Evolutionary conservation across 2,113 vertebrate species (phyloP).

Genomic region (Heloderma charlesbogerti): DNA sequence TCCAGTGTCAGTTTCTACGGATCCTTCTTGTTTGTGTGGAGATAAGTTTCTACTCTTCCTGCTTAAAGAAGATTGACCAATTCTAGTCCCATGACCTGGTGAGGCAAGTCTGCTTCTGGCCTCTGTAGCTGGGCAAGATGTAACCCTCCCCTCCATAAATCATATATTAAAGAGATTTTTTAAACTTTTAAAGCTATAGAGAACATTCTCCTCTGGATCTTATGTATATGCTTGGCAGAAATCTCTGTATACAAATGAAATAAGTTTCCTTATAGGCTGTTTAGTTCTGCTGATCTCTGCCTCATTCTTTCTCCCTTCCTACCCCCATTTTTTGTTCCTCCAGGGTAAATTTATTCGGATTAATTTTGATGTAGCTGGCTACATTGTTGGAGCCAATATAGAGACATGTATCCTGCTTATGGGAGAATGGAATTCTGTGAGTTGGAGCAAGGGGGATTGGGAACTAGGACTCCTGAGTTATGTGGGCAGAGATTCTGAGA

Average conservation of each 20-base stretch:
- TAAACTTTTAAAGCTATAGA: background rate
- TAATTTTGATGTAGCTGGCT: constrained; percentile 91
- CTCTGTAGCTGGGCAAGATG: background rate
- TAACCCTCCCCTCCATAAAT: background rate
- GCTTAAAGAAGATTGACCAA: background rate
- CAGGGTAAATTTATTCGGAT: constrained; percentile 94
- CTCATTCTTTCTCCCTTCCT: background rate
- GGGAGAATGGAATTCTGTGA: fast-evolving
- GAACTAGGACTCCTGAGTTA: background rate
- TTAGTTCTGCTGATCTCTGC: background rate
- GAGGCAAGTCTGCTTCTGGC: background rate
- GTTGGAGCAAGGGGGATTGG: background rate
- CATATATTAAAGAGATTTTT: background rate
- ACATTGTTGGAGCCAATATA: constrained; percentile 95
- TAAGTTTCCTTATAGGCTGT: background rate
- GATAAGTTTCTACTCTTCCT: background rate
- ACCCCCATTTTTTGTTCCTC: background rate
- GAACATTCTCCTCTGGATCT: background rate
- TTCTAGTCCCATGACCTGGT: background rate
- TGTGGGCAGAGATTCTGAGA: background rate
- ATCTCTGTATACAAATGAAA: background rate
- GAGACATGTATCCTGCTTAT: constrained; percentile 90
- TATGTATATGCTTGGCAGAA: background rate
- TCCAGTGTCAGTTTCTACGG: background rate
- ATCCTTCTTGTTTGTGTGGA: background rate